A percentile compares a stretch with the other conserved stretches of the same genome.
phyloP scores from a whole-genome alignment of 2,888 invertebrate species.

The Microctonus hyperodae region DNA sequence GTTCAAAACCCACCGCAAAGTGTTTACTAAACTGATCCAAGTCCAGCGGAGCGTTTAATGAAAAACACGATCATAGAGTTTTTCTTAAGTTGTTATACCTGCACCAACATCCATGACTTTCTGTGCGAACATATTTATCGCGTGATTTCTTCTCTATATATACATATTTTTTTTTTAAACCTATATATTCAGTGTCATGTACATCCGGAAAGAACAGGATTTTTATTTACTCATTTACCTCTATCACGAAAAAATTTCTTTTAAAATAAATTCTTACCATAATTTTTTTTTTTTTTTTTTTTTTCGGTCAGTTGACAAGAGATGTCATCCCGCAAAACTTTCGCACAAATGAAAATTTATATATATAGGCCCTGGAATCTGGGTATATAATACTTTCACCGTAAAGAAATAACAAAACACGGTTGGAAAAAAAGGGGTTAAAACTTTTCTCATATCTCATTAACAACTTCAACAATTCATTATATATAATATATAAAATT shows the following conservation, averaged over 20 bases:
- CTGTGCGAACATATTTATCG: background rate
- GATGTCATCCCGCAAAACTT: conserved; percentile 15
- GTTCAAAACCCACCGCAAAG: conserved; percentile 3
- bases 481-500: background rate
- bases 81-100: background rate
- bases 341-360: conserved; percentile 25
- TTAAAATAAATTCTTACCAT: no score
- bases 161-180: background rate
- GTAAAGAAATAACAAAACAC: background rate
- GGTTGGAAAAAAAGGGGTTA: background rate
- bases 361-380: background rate
- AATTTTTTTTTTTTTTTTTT: background rate
- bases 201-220: background rate
- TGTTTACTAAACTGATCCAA: conserved; percentile 8
- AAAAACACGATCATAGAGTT: conserved; percentile 20
- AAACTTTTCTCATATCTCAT: background rate
- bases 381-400: conserved; percentile 23
- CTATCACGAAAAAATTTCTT: no score
- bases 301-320: background rate
- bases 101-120: background rate
- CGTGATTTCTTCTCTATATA: background rate
- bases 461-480: background rate
- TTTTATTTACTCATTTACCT: no score
- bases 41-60: conserved; percentile 28
- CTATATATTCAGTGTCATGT: conserved; percentile 9